These are phyloP conservation scores for Salticus scenicus DNA, from an alignment of 2,888 invertebrate genomes.

Conservation along the genomic window DNA sequence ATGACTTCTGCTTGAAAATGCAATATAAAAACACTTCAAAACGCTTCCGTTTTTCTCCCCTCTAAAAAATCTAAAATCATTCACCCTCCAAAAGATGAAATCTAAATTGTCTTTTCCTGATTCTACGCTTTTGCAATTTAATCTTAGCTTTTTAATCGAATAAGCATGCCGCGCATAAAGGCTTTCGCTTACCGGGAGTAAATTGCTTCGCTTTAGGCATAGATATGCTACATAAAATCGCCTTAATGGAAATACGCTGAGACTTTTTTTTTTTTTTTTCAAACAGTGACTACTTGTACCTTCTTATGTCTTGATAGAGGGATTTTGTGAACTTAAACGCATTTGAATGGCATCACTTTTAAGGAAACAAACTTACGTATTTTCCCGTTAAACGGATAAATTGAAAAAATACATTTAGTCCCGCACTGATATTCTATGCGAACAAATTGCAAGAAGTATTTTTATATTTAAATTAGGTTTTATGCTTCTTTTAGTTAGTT, in stretches of 20 bases:
- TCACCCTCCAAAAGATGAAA: neutral
- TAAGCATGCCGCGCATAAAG: neutral
- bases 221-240: neutral
- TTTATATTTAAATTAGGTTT: too few species aligned
- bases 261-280: neutral
- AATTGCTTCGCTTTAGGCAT: neutral
- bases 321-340: too few species aligned
- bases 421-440: too few species aligned
- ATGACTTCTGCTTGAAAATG: neutral
- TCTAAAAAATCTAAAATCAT: neutral
- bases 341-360: too few species aligned
- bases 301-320: too few species aligned
- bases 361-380: too few species aligned
- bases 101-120: slow-evolving; percentile 3
- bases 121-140: neutral
- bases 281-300: too few species aligned
- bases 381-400: too few species aligned
- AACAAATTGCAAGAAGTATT: too few species aligned
- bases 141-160: neutral
- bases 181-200: neutral
- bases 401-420: too few species aligned
- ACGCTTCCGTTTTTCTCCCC: neutral
- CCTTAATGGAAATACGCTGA: neutral
- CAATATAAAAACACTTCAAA: neutral
- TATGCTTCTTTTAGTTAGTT: too few species aligned